A percentile compares a stretch with the other conserved stretches of the same genome.
phyloP scores from a whole-genome alignment of 1,140 invertebrate species.

The Araneus ventricosus region DNA sequence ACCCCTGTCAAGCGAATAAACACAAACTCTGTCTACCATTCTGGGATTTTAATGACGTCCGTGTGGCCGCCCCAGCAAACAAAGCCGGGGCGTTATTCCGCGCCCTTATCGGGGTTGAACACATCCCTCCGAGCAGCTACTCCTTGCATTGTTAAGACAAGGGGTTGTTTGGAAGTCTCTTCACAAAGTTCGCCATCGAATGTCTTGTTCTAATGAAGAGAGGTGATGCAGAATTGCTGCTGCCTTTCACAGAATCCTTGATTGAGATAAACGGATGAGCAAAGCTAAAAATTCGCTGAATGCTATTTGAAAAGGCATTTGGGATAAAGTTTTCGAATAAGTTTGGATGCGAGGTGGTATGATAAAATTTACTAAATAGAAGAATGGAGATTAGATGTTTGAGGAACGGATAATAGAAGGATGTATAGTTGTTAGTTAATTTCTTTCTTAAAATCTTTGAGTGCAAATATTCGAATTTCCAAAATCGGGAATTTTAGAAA shows the following conservation, averaged over 20 bases:
- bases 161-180: slow-evolving; percentile 25
- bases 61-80: slow-evolving; percentile 15
- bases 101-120: slow-evolving; percentile 33
- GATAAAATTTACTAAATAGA: too few species aligned
- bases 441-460: too few species aligned
- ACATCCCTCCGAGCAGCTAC: slow-evolving; percentile 33
- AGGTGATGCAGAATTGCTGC: not conserved
- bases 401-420: too few species aligned
- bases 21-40: not conserved
- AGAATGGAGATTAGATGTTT: too few species aligned
- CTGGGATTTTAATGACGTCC: slow-evolving; percentile 41
- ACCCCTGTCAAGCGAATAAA: not conserved
- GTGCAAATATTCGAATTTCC: too few species aligned
- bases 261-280: not conserved
- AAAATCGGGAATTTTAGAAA: too few species aligned
- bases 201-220: slow-evolving; percentile 35
- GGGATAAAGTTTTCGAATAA: not conserved
- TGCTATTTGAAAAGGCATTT: not conserved
- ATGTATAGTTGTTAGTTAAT: too few species aligned
- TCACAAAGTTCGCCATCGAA: slow-evolving; percentile 10
- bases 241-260: not conserved
- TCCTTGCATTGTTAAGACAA: slow-evolving; percentile 33
- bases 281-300: not conserved
- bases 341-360: not conserved
- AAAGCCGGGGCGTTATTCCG: not conserved